Evolutionary conservation across 1,140 invertebrate species (phyloP), one percentile per base, ranked within the genome.

Genomic region (Gryllus bimaculatus): DNA sequence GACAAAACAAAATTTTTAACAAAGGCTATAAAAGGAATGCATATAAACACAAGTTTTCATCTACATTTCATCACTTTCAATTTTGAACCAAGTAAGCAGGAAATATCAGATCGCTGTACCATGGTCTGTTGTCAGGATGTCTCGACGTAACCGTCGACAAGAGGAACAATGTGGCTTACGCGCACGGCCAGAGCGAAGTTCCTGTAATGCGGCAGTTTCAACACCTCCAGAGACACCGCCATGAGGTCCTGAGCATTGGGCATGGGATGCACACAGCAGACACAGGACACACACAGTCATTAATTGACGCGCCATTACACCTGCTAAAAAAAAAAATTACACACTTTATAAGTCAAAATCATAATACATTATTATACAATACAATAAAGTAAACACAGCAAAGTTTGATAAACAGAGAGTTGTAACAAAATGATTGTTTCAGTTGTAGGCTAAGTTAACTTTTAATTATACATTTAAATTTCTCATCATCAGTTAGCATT

Each of bases 221-320:
- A 66, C 10, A 7, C 10, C 10, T 10, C 10, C 10, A 66, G 54
- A 66, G 18, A 66, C 54, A 13, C 54, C 54, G 18, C 54, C 10
- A 66, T 10, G 18, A 18, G 10, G 10, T 66, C 54, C 91, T 48
- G 88, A 90, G 83, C 93, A 94, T 3, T 91, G 89, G 73, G 89
- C 89, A 80, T 93, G 92, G 74, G 92, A 89, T 13, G 92, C 92
- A 83, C 92, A 93, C 7, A 94, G 85, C 66, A 94, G 88, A 84
- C 93, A 94, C 82, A 94, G 91, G 84, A 94, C 91, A 82, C 92
- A 93, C 39, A 94, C 92, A 18, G 92, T 92, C 81, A 93, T 90
- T 73, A 93, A 85, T 81, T 91, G 89, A 80, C 86, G 86, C 78
- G 86, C 86, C 88, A 90, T 89, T 48, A 77, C 48, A 78, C 78